Evolutionary conservation across 2,888 invertebrate species (phyloP).

Genomic region (Camponotus fellah): DNA sequence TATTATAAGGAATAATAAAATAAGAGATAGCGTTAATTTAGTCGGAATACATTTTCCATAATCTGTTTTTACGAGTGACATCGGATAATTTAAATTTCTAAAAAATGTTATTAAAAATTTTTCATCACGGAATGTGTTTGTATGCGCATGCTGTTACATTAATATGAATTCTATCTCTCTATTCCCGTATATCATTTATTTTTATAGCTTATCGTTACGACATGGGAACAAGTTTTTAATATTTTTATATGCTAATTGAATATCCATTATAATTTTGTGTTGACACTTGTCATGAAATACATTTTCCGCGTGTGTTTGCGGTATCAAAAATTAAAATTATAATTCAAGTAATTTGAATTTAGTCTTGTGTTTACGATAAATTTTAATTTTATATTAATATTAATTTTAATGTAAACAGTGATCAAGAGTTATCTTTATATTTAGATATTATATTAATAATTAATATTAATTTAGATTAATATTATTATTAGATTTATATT

Average conservation of each 20-base stretch:
- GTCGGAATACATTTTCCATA: not conserved
- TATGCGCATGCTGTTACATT: constrained; percentile 15
- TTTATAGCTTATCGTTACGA: not conserved
- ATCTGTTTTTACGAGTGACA: not conserved
- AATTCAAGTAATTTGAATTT: constrained; percentile 10
- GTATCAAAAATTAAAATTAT: constrained; percentile 8
- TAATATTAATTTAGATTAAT: too few relatives aligned
- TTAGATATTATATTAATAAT: not conserved
- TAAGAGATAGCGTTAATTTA: not conserved
- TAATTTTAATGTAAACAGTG: not conserved
- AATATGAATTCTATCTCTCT: not conserved
- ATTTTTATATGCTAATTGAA: constrained; percentile 3
- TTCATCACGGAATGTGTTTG: not conserved
- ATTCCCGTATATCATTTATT: constrained; percentile 7
- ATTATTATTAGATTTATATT: too few relatives aligned
- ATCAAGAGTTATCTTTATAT: not conserved
- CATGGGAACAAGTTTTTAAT: constrained; percentile 17
- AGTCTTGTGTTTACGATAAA: not conserved
- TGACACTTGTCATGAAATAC: not conserved
- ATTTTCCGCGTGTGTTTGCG: not conserved
- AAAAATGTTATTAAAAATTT: constrained; percentile 16
- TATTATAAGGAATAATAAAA: not conserved
- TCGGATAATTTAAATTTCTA: not conserved
- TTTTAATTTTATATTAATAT: too few relatives aligned
- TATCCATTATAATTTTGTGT: not conserved